Base-by-base conservation (phyloP, 2,113 vertebrate genomes). In the Rhizomys pruinosus region DNA sequence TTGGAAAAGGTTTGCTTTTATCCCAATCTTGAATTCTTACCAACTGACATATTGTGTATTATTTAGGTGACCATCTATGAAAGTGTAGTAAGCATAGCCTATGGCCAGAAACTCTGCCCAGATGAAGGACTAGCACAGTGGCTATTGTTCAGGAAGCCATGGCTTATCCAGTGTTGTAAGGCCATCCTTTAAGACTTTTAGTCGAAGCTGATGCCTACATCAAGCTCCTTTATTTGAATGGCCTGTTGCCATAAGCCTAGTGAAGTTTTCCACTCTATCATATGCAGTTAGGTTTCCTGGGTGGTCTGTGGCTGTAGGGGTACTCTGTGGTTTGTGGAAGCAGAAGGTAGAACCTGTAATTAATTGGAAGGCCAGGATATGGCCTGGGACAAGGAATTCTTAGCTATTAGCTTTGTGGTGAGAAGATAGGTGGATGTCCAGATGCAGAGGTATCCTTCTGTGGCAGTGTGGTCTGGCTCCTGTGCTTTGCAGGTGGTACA, bases 281-380 rank as follows among this genome's bases (percentile, higher is more conserved):
- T 42, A 79, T 9, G 42, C 44, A 89, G 57, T 79, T 88, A 77
- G 82, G 13, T 77, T 92, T 90, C 39, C 68, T 85, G 69, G 74
- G 79, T 82, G 64, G 57, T 82, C 37, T 94, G 71, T 73, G 87
- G n/a, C 78, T 95, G 20, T 78, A 39, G 25, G 72, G 57, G 68
- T 66, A 76, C 63, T 84, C 55, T 73, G 25, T 94, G 91, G 57
- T 82, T 95, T 94, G n/a, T 47, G 74, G 63, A 89, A 96, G n/a
- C 34, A 82, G 69, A 85, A 20, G 42, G n/a, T 37, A 25, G 19
- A 95, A 52, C 5, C 71, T 84, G 3, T 74, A 94, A 94, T 95
- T 85, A 94, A 42, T 81, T 63, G 63, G 42, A 96, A 74, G 13
- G 27, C 32, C 52, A 84, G 42, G 78, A 55, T 19, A 71, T 80